A percentile compares a stretch with the other conserved stretches of the same genome.
These are phyloP conservation scores for Eurois occulta DNA, from an alignment of 2,888 invertebrate species.

Conservation along the genomic window DNA sequence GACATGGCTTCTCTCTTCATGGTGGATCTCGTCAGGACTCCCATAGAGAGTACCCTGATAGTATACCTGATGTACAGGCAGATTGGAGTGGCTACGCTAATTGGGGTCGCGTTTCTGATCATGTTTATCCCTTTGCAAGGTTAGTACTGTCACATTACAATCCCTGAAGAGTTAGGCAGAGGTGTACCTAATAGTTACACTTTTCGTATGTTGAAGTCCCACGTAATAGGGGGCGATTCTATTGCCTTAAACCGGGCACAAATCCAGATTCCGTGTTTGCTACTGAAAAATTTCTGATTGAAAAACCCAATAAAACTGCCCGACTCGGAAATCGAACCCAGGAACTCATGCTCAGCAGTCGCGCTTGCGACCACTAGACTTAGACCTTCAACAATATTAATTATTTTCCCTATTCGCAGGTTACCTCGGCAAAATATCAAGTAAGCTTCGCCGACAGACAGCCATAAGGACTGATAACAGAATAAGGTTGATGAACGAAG, in stretches of 20 bases:
- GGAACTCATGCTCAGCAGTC: neutral
- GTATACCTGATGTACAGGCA: conserved; percentile 93
- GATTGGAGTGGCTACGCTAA: conserved; percentile 90
- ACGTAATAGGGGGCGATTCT: too few relatives aligned
- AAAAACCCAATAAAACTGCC: neutral
- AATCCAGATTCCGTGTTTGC: too few relatives aligned
- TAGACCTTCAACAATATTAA: neutral
- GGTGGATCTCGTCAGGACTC: conserved; percentile 96
- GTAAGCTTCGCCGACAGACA: conserved; percentile 92
- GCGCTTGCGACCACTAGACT: too few relatives aligned
- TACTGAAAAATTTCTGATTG: too few relatives aligned
- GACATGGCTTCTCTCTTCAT: conserved; percentile 95
- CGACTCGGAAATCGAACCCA: neutral
- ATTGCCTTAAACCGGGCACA: too few relatives aligned
- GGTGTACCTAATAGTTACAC: too few relatives aligned
- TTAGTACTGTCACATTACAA: conserved; percentile 65
- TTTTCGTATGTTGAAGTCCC: too few relatives aligned
- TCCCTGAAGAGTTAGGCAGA: too few relatives aligned
- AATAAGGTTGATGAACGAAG: conserved; percentile 97
- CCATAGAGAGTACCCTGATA: conserved; percentile 94
- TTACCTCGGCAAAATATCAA: conserved; percentile 93
- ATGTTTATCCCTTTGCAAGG: conserved; percentile 92
- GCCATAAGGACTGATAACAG: conserved; percentile 96
- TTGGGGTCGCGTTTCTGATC: conserved; percentile 91
- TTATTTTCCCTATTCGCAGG: conserved; percentile 79